Evolutionary conservation across 2,113 vertebrate genomes (phyloP), one percentile per base, ranked within the genome.

Genomic region (Clarias gariepinus): DNA sequence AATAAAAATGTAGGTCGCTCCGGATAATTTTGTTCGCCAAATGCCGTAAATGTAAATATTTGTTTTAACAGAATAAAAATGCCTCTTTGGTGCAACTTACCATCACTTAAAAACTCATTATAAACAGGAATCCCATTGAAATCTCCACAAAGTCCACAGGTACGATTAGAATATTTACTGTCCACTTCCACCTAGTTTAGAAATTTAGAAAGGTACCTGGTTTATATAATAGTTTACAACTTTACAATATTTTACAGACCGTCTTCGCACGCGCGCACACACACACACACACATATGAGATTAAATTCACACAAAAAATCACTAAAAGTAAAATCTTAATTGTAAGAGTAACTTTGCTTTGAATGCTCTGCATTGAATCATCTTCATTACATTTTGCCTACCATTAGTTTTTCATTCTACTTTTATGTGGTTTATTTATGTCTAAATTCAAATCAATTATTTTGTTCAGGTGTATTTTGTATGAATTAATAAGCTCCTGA

Each of bases 81-180:
- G 10, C 21, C 4, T 18, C 19, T 80, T n/a, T 11, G 79, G 52
- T 52, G 52, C 13, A 21, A 89, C 93, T 78, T 83, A 99, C 98
- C 95, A 2, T 93, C 88, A 0, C 90, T 68, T 55, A 97, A 91
- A 85, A 99, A 98, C 88, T 99, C 98, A 6, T 96, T 92, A 85
- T 95, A 92, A 88, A 94, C n/a, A 47, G 93, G 89, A 91, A 95
- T 41, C 28, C 98, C 97, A 3, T 99, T 98, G 92, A 96, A 99
- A 94, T 99, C 98, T 52, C 98, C 98, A 82, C 98, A 99, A 81
- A 99, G 96, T 74, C 98, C 98, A 88, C 97, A 99, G 1, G 97
- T 99, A 36, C 87, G 89, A 89, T 97, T 97, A 18, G 82, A 91
- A 91, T 96, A 99, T 63, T 95, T 96, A 47, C 66, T 78, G 88